Evolutionary conservation across 2,888 invertebrate genomes (phyloP), one percentile per base, ranked within the genome.

Genomic region (Hirtodrosophila confusa): DNA sequence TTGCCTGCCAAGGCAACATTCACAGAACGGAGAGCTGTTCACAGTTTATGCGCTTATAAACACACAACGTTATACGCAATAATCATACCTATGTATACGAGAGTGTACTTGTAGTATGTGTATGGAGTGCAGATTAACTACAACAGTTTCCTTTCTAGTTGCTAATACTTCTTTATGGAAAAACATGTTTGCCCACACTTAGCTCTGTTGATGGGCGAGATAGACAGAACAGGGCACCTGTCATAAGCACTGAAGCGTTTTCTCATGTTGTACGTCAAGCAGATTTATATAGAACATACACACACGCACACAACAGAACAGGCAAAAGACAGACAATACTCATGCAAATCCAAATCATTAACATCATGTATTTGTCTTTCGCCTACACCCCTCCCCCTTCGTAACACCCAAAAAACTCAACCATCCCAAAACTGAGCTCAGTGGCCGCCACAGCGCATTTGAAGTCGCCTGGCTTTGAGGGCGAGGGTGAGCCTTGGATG

Each of bases 391-490:
- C 37, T 33, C 3, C 24, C 24, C 40, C 3, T 43, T 2, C 17
- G 17, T 17, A 17, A 17, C 17, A 40, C 29, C 39, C 24, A 36
- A 35, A 43, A 35, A 43, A 33, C 43, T 51, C 23, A 31, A 4
- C 40, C 23, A 35, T 27, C 29, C 37, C 35, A 49, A 58, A 39
- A 23, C 40, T 23, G 23, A 48, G 40, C 88, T 87, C 89, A 91
- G 90, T 90, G 86, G 90, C 90, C 80, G 89, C 89, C 80, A 86
- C 88, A 82, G 87, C 86, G 80, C 87, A 74, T 70, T 77, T 90
- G 86, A 90, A 83, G 71, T 69, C 80, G 73, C 65, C 71, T 33
- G 54, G 60, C 65, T 57, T 48, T 54, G 79, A 82, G 82, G 65
- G 79, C 77, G 51, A 64, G 50, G 71, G 86, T 65, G 88, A 85